Conservation (phyloP, 92 coral and sea anemone genomes). For the Bergia puertoricense region DNA sequence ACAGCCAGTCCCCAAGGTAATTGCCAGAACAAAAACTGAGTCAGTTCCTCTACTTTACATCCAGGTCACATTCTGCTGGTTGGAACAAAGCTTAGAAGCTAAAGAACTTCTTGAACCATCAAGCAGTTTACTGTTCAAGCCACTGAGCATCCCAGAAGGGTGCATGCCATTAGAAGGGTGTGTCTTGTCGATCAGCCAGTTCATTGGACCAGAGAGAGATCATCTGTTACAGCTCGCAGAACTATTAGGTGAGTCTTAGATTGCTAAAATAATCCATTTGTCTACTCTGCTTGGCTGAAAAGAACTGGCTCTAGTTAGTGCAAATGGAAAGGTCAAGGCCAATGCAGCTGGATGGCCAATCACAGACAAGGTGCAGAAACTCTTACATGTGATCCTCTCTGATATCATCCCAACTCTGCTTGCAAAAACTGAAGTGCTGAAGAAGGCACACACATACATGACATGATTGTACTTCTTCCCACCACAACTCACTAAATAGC, state of each 20-base stretch:
- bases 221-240: slow-evolving; percentile 94
- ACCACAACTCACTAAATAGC: too few relatives aligned
- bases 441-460: too few relatives aligned
- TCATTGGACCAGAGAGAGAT: slow-evolving; percentile 80
- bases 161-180: slow-evolving; percentile 70
- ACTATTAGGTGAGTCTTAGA: slow-evolving; percentile 70
- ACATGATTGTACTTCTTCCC: too few relatives aligned
- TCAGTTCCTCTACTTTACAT: not conserved
- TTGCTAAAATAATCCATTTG: too few relatives aligned
- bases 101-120: slow-evolving; percentile 65
- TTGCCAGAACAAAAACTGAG: not conserved
- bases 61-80: slow-evolving; percentile 95
- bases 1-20: not conserved
- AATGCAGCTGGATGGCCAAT: too few relatives aligned
- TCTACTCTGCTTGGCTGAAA: too few relatives aligned
- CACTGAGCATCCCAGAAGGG: slow-evolving; percentile 67
- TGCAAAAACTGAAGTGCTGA: too few relatives aligned
- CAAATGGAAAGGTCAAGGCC: too few relatives aligned
- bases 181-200: slow-evolving; percentile 93
- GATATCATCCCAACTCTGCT: too few relatives aligned
- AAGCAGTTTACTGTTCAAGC: slow-evolving; percentile 77
- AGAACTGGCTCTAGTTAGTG: too few relatives aligned
- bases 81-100: slow-evolving; percentile 84
- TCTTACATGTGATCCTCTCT: too few relatives aligned
- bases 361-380: too few relatives aligned